Base-by-base conservation (phyloP, 2,888 invertebrate genomes). In the Pherbina coryleti region DNA sequence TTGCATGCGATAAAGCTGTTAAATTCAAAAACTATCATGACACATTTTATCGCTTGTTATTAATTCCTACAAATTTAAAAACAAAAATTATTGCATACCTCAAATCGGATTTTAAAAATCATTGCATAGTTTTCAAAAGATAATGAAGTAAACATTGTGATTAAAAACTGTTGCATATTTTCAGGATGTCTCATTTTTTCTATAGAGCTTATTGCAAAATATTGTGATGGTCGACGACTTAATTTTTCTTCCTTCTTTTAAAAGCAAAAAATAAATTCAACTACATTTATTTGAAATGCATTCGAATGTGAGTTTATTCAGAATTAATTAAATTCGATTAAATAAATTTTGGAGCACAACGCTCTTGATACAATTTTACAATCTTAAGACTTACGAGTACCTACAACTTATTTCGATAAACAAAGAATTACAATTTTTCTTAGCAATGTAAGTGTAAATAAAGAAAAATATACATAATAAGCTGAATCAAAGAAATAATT, bases 291-390 rank as follows among this genome's bases (percentile, higher is more conserved):
- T 60, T 60, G 17, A 34, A 22, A 34, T 25, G 53, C 28, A 51
- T 55, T 70, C 17, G n/a, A 25, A 55, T 19, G n/a, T 37, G 5
- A 17, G 28, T 72, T 72, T 72, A 72, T 72, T 72, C 60, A 57
- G 19, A 49, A 74, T 64, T 49, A 28, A 31, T 62, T 74, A 74
- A 74, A 64, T 74, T 74, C 73, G 64, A 49, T 74, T 74, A 74
- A 74, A 74, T 74, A 44, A 74, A 49, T 69, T 69, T 11, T 11
- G 14, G 25, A 55, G 37, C n/a, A 17, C 7, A n/a, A 70, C 25
- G 7, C 67, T n/a, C 7, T 19, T n/a, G 37, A n/a, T 31, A n/a
- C 37, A n/a, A 37, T 37, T 34, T 66, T 28, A 69, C 51, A 70
- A 70, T 70, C n/a, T 51, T 67, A 49, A 11, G 19, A 11, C 44